phyloP scores from a whole-genome alignment of 2,797 vertebrate species.

The Malacoraja senta region DNA sequence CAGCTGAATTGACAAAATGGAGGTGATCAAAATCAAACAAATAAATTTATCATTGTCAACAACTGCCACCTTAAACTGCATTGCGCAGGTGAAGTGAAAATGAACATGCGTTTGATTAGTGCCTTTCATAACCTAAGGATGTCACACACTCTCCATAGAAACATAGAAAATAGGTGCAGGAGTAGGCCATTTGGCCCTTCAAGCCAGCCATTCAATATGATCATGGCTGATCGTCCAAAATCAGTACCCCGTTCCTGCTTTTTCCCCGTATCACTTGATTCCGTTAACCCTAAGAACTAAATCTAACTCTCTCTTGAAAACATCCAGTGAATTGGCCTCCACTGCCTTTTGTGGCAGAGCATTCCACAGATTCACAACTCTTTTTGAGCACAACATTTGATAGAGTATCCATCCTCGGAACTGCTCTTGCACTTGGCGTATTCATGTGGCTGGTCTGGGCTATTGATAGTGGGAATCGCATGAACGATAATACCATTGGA shows the following conservation, averaged over 20 bases:
- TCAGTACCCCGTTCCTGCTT: too few species aligned
- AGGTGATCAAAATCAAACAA: neutral
- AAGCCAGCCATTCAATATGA: too few species aligned
- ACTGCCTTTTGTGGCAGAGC: too few species aligned
- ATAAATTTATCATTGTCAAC: neutral
- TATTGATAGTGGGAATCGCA: neutral
- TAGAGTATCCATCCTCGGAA: neutral
- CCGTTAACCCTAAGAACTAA: too few species aligned
- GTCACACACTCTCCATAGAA: neutral
- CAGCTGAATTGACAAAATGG: neutral
- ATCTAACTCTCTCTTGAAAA: too few species aligned
- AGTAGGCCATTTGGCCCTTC: too few species aligned
- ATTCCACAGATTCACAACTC: too few species aligned
- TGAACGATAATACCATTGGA: neutral
- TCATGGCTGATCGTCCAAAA: too few species aligned
- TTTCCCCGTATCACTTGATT: too few species aligned
- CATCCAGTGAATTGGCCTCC: too few species aligned
- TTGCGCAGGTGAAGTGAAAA: neutral
- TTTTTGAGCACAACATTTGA: too few species aligned
- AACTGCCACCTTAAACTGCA: neutral
- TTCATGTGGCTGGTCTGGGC: neutral
- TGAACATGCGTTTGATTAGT: neutral
- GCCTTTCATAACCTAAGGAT: neutral
- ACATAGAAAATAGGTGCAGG: too few species aligned
- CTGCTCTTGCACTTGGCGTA: neutral